Evolutionary conservation across 2,888 invertebrate species (phyloP), one percentile per base, ranked within the genome.

Genomic region (Elmis aenea): DNA sequence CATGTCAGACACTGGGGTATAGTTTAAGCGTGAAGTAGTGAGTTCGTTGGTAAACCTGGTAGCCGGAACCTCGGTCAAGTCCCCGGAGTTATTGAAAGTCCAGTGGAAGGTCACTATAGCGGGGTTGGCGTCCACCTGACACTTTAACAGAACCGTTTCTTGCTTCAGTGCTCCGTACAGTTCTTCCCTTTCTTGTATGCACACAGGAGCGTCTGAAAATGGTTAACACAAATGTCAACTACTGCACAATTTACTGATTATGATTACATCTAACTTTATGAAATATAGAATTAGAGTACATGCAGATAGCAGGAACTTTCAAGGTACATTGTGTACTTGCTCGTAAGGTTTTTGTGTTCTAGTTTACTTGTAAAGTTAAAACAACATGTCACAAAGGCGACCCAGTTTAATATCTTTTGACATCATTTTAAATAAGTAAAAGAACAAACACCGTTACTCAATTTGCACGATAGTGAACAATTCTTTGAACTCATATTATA

Each of bases 21-120:
- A 91, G 71, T 87, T 86, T 39, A 90, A 74, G 15, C 79, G 76
- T 34, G 83, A 83, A 2, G 78, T 76, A 48, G 79, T 78, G 2
- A 83, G 81, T 42, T 82, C 74, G 50, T 74, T 79, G 49, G 73
- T 79, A 65, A 76, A 81, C 56, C 79, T 78, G 33, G 81, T 78
- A 45, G 73, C 67, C 38, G 87, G 79, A 51, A 87, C 74, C 64
- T 88, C 85, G 29, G 83, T 81, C 68, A 86, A 83, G 61, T 88
- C 88, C 10, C 89, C 89, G 41, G 88, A 88, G 66, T 87, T 88
- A 73, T 92, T 92, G 74, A 92, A 90, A 50, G 89, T 89, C 92
- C 92, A 92, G 59, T 87, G 85, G 69, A 90, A 92, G 58, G 83
- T 79, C 56, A 83, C 80, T 37, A 85, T 77, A 5, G 87, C 79